Evolutionary conservation across 2,888 invertebrate species (phyloP), one percentile per base, ranked within the genome.

Genomic region (Agelastica alni): DNA sequence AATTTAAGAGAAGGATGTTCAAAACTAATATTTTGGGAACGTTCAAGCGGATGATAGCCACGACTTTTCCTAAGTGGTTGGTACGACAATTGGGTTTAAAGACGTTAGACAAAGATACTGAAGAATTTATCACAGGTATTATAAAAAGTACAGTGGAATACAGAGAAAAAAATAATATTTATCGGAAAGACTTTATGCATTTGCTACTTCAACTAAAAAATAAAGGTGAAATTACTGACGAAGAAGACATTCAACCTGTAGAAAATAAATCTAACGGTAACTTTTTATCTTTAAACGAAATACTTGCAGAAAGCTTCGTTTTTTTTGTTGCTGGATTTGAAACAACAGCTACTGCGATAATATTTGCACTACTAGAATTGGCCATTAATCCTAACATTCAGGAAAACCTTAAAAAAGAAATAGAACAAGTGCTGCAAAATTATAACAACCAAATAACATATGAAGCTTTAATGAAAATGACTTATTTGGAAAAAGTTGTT

Each of bases 151-250:
- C 78, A 0, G 72, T 81, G 0, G 70, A 77, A 0, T 75, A 78
- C 49, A 69, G 82, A 4, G 77, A 78, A 57, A 69, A 71, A 10
- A 76, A 78, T 57, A 73, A 78, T 1, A 59, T 82, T 0, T 66
- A 62, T 0, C 68, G 80, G 7, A 80, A 81, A 46, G 83, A 82
- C 68, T 82, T 84, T 56, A 68, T 85, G 54, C 80, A 83, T 51
- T 63, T 82, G 1, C 69, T 83, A 39, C 71, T 80, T n/a, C 75
- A 82, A 30, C 59, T 82, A 20, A 79, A 66, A 28, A 64, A 62
- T 44, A 70, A 74, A 2, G 46, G 67, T 1, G 75, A 78, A 59
- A 65, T 80, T 1, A 58, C 67, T 1, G 54, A 62, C 1, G 63
- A 70, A 74, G 1, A 76, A 78, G 1, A 73, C 62, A 1, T 70